These are phyloP conservation scores for Otis tarda DNA, from an alignment of 2,113 vertebrate species.

Conservation along the genomic window DNA sequence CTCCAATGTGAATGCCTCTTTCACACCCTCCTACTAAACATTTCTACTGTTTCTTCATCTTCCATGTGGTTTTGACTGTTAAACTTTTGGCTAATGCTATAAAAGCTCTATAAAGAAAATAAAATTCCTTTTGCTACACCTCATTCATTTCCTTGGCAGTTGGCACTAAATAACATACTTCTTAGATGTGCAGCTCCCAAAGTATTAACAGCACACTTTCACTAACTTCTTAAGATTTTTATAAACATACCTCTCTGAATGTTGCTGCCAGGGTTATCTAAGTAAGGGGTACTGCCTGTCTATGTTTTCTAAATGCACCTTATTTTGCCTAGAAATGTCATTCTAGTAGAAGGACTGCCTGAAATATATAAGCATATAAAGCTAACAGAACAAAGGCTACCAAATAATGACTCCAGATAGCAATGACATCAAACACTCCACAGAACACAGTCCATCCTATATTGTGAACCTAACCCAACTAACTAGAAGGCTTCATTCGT, in stretches of 20 bases:
- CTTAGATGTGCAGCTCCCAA: background rate
- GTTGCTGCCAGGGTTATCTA: background rate
- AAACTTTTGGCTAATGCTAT: constrained; percentile 9
- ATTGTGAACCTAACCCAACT: background rate
- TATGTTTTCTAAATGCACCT: rapidly evolving
- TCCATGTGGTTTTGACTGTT: constrained; percentile 44
- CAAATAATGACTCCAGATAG: background rate
- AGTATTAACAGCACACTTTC: constrained; percentile 2
- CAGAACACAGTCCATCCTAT: background rate
- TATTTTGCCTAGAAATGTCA: background rate
- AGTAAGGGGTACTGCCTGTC: background rate
- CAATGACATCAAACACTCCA: background rate
- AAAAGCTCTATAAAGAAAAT: constrained; percentile 15
- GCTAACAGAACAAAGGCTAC: background rate
- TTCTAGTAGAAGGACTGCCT: background rate
- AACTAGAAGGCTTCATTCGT: background rate
- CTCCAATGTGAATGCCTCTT: constrained; percentile 40
- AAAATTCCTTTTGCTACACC: constrained; percentile 52
- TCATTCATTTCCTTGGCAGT: constrained; percentile 45
- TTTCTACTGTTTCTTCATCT: constrained; percentile 39
- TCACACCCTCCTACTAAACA: constrained; percentile 14
- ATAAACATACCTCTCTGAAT: background rate
- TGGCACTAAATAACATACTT: background rate
- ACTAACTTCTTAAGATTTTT: background rate
- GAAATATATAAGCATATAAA: rapidly evolving